Base-by-base conservation (phyloP, 92 coral and sea anemone genomes). In the Desmophyllum pertusum region DNA sequence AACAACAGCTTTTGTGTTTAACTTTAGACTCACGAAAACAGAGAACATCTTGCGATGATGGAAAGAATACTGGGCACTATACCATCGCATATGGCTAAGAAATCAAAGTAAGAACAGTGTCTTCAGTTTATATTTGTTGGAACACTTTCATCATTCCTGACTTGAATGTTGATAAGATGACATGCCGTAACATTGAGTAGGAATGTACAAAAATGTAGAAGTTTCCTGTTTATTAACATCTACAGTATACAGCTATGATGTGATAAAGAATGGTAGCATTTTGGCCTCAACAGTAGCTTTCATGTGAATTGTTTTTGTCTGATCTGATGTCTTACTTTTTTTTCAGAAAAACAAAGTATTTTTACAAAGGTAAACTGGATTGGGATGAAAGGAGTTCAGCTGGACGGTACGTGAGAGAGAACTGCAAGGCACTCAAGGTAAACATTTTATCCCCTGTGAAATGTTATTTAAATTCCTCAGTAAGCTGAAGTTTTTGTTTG, bases 1-100 rank as follows among this genome's bases (percentile, higher is more conserved):
- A 39, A 77, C 48, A 38, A 40, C 0, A 63, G 30, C 1, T 13
- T 48, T 9, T 67, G 38, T 66, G 37, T 48, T 67, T 42, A 15
- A 21, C 46, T 80, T 41, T 37, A 96, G 99, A 96, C 99, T 37
- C 99, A 96, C 82, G 99, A 94, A 76, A 96, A 96, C 87, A 89
- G 92, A 76, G 99, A 96, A 43, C 99, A 96, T 83, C 87, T 96
- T 11, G 99, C 99, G 8, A 96, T 96, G 99, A 96, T 96, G 99
- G 98, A 96, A 66, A 94, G 98, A 89, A 94, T 96, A 46, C 82
- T 94, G 18, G 99, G 98, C 2, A 83, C 79, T 15, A 70, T 96
- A n/a, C 99, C 99, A 45, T 73, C 96, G 2, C 89, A 88, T 35
- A 88, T 96, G 93, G 70, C 88, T 33, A 94, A 93, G 84, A 92